Evolutionary conservation across 2,888 invertebrate genomes (phyloP), one percentile per base, ranked within the genome.

Genomic region (Brachyptera risi): DNA sequence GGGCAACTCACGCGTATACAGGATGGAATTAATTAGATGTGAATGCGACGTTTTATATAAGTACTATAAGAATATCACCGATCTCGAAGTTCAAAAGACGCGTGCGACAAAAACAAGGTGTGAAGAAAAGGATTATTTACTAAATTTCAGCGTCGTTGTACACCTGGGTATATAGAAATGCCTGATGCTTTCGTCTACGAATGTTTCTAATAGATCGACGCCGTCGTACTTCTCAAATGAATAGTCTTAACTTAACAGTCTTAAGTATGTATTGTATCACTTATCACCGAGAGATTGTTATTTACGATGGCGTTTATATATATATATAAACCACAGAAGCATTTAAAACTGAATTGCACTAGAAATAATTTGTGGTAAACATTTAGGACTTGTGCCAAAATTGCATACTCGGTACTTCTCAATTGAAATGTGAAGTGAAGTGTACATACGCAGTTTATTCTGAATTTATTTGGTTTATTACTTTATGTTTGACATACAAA

Each of bases 21-120:
- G 35, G 50, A 63, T 56, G 31, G 63, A 60, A 60, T 60, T 63
- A 63, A 63, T 58, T 56, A 63, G 63, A 23, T 37, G 54, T 26
- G n/a, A 40, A 19, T n/a, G n/a, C n/a, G n/a, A n/a, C n/a, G n/a
- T 26, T 17, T 23, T 21, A 56, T n/a, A n/a, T n/a, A n/a, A n/a
- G n/a, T n/a, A n/a, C n/a, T n/a, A n/a, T n/a, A n/a, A n/a, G n/a
- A n/a, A n/a, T n/a, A n/a, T n/a, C n/a, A n/a, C n/a, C n/a, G n/a
- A n/a, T n/a, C n/a, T n/a, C n/a, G n/a, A n/a, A n/a, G n/a, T n/a
- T n/a, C n/a, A n/a, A n/a, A n/a, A n/a, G n/a, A n/a, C n/a, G n/a
- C n/a, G n/a, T n/a, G n/a, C n/a, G n/a, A n/a, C n/a, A n/a, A n/a
- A n/a, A n/a, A n/a, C n/a, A n/a, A n/a, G n/a, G n/a, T n/a, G n/a